Conservation (phyloP, 2,113 vertebrate genomes). For the Climacteris rufus region DNA sequence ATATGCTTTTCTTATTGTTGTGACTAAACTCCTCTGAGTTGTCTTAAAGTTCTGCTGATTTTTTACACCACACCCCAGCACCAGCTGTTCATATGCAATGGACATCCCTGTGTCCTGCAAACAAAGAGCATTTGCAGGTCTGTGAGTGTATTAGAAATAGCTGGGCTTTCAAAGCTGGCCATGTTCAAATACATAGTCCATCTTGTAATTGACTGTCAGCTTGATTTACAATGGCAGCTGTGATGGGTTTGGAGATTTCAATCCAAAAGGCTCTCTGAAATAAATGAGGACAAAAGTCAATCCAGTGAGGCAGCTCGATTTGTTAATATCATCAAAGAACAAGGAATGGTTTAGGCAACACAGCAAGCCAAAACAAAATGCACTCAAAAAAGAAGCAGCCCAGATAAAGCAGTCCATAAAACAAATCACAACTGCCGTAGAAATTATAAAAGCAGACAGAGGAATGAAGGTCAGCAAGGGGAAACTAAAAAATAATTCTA, state of each 20-base stretch:
- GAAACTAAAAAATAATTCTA: neutral
- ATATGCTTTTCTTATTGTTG: neutral
- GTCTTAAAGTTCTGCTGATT: neutral
- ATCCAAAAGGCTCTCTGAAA: conserved; percentile 9
- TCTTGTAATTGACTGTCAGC: conserved; percentile 50
- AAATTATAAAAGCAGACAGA: neutral
- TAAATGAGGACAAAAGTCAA: conserved; percentile 52
- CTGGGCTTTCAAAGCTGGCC: neutral
- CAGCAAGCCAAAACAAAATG: conserved; percentile 9
- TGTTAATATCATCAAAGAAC: conserved; percentile 55
- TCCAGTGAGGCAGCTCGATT: conserved; percentile 24
- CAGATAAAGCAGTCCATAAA: conserved; percentile 25
- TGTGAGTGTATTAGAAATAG: conserved; percentile 1
- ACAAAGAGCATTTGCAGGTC: neutral
- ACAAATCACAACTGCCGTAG: neutral
- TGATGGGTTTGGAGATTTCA: conserved; percentile 53
- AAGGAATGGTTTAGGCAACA: conserved; percentile 15
- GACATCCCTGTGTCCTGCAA: neutral
- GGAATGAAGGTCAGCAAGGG: neutral
- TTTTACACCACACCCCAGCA: neutral
- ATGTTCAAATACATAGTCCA: conserved; percentile 19
- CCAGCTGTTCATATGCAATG: neutral
- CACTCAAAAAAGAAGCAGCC: neutral
- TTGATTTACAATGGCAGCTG: conserved; percentile 55
- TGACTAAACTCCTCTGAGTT: neutral